phyloP scores from a whole-genome alignment of 2,888 invertebrate genomes.

The Plebejus argus region DNA sequence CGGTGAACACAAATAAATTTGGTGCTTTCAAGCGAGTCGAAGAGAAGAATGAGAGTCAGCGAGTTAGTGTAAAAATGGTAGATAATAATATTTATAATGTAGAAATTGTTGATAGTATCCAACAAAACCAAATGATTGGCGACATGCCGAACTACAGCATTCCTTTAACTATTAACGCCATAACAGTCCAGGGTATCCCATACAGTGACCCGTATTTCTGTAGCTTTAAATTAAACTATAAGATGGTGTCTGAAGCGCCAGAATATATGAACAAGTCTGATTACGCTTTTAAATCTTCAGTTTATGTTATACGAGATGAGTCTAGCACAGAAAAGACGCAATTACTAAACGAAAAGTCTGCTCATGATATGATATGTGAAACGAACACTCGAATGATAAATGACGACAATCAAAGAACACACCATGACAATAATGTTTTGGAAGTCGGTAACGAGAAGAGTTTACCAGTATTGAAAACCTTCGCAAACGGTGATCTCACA shows the following conservation, averaged over 20 bases:
- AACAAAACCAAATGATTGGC: constrained; percentile 82
- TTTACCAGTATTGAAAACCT: constrained; percentile 57
- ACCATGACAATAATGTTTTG: constrained; percentile 77
- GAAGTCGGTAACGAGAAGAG: constrained; percentile 55
- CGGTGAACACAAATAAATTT: constrained; percentile 80
- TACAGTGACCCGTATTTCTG: constrained; percentile 82
- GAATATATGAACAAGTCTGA: constrained; percentile 82
- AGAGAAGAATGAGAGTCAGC: constrained; percentile 79
- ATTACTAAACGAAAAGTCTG: constrained; percentile 70
- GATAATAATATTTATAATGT: constrained; percentile 81
- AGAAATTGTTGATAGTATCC: constrained; percentile 81
- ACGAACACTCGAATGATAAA: constrained; percentile 70
- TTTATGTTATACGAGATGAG: constrained; percentile 79
- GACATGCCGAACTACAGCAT: constrained; percentile 80
- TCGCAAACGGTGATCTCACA: constrained; percentile 76
- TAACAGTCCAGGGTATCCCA: constrained; percentile 83
- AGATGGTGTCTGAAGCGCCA: constrained; percentile 79
- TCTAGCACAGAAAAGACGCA: constrained; percentile 69
- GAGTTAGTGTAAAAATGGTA: constrained; percentile 79
- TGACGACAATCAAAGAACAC: constrained; percentile 62
- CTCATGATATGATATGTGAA: constrained; percentile 69
- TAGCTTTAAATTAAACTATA: constrained; percentile 82
- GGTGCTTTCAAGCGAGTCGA: constrained; percentile 80
- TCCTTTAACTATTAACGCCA: constrained; percentile 82
- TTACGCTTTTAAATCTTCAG: constrained; percentile 82